These are phyloP conservation scores for Scytalopus superciliaris DNA, from an alignment of 2,113 vertebrate species.

Conservation along the genomic window DNA sequence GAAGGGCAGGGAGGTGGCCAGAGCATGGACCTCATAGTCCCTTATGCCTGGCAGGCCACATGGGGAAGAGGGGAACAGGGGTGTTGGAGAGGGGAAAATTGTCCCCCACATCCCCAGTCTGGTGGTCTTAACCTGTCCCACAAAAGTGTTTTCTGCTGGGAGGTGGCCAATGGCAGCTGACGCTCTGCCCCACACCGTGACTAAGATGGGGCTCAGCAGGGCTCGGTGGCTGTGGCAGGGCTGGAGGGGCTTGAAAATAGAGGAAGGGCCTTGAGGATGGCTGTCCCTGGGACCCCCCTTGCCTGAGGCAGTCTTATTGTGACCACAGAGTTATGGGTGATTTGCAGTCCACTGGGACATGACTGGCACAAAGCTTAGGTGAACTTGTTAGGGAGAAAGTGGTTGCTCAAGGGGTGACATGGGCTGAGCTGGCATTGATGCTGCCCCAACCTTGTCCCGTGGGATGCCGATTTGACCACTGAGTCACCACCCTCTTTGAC, in stretches of 20 bases:
- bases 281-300: neutral
- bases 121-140: neutral
- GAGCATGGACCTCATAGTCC: neutral
- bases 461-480: rapidly evolving
- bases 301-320: rapidly evolving
- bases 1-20: neutral
- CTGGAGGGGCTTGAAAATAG: neutral
- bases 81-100: neutral
- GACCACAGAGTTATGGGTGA: neutral
- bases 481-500: neutral
- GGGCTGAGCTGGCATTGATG: neutral
- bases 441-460: neutral
- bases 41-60: neutral
- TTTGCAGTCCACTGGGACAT: rapidly evolving
- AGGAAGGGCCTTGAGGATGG: neutral
- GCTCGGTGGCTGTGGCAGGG: neutral
- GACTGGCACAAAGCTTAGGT: neutral
- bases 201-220: neutral
- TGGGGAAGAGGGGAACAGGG: neutral
- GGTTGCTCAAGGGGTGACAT: neutral
- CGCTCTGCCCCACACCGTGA: neutral
- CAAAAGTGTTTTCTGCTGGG: neutral
- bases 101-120: rapidly evolving
- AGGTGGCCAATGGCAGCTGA: neutral
- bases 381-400: neutral